phyloP scores from a whole-genome alignment of 2,113 vertebrate species.

The Datnioides undecimradiatus region DNA sequence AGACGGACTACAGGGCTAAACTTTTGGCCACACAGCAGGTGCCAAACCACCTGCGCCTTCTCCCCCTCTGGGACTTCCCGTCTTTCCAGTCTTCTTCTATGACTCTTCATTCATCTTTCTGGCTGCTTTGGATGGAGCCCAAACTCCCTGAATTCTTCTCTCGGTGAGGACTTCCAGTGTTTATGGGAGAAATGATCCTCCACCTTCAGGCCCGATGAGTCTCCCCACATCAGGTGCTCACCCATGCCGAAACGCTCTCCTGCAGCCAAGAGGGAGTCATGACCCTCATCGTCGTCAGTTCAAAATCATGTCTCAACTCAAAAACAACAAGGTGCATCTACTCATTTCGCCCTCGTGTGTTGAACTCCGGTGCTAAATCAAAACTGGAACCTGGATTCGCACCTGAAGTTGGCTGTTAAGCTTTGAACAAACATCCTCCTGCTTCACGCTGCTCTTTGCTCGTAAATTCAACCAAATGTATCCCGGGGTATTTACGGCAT shows the following conservation, averaged over 20 bases:
- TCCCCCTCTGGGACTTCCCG: not conserved
- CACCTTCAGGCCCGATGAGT: constrained; percentile 14
- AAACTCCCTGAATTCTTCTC: constrained; percentile 52
- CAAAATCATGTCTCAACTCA: constrained; percentile 19
- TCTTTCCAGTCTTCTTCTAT: constrained; percentile 4
- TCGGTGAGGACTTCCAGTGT: constrained; percentile 24
- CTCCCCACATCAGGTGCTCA: constrained; percentile 63
- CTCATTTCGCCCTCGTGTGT: constrained; percentile 3
- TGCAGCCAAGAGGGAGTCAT: constrained; percentile 16
- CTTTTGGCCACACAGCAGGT: constrained; percentile 60
- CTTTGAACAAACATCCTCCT: constrained; percentile 16
- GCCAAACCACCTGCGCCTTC: constrained; percentile 67
- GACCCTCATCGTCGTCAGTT: not conserved
- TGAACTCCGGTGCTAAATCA: constrained; percentile 16
- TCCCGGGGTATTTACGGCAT: not conserved
- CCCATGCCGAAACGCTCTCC: constrained; percentile 23
- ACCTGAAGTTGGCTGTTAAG: not conserved
- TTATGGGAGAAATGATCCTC: constrained; percentile 52
- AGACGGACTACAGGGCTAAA: constrained; percentile 5
- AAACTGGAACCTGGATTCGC: constrained; percentile 35
- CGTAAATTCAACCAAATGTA: constrained; percentile 8
- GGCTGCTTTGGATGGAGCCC: constrained; percentile 48
- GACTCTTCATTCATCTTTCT: constrained; percentile 27
- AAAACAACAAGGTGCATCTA: constrained; percentile 16
- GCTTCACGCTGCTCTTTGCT: not conserved